These are phyloP conservation scores for Calameuta pallipes DNA, from an alignment of 2,888 invertebrate species.

Conservation along the genomic window DNA sequence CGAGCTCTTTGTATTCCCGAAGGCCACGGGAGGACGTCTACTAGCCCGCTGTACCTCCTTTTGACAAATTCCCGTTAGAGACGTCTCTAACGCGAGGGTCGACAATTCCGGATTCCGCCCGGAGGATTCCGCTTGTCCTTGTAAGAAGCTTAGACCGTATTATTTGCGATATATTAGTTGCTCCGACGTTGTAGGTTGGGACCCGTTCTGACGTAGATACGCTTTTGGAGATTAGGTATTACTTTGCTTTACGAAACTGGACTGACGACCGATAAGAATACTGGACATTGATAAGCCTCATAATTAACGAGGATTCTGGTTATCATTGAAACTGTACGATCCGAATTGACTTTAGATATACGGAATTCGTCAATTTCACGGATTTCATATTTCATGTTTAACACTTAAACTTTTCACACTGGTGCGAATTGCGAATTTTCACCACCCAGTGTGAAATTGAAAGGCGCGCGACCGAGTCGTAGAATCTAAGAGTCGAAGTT, in stretches of 20 bases:
- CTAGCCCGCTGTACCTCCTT: not conserved
- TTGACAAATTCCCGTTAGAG: conserved; percentile 7
- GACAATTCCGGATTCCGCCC: not conserved
- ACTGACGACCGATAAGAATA: not conserved
- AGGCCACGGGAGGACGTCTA: not conserved
- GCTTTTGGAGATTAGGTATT: not conserved
- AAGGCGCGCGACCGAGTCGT: too few species aligned
- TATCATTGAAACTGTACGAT: too few species aligned
- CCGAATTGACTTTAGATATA: too few species aligned
- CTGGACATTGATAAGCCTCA: not conserved
- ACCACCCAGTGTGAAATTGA: too few species aligned
- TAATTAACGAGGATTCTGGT: too few species aligned
- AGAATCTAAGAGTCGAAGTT: too few species aligned
- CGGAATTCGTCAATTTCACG: too few species aligned
- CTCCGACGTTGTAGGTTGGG: not conserved
- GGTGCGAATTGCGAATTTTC: too few species aligned
- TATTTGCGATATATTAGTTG: not conserved
- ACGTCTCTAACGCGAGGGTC: not conserved
- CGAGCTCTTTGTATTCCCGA: not conserved
- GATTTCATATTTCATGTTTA: too few species aligned
- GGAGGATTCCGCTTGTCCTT: not conserved
- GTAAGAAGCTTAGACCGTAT: not conserved
- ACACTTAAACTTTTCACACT: too few species aligned
- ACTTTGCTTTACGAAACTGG: not conserved
- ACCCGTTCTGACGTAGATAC: not conserved